Evolutionary conservation across 2,797 vertebrate species (phyloP).

Genomic region (Pseudomugil gertrudae): DNA sequence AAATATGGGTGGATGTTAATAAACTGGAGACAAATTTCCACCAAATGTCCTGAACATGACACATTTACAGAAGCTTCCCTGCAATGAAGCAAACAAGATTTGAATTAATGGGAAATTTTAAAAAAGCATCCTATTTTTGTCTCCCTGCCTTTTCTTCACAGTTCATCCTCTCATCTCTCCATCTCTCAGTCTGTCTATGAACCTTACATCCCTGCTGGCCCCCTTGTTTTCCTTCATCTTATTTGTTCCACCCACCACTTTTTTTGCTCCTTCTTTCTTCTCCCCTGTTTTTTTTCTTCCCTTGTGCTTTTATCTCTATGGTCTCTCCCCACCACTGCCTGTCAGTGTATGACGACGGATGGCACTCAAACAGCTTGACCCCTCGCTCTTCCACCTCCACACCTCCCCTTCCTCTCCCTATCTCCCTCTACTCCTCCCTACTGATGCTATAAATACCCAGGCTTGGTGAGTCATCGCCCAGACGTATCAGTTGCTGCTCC

Average conservation of each 20-base stretch:
- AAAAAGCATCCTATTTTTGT: constrained; percentile 51
- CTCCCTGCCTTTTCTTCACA: constrained; percentile 19
- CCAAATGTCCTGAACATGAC: background rate
- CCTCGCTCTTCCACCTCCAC: constrained; percentile 37
- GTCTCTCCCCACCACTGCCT: constrained; percentile 64
- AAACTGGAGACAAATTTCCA: constrained; percentile 11
- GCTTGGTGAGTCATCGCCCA: constrained; percentile 83
- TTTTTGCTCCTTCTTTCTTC: background rate
- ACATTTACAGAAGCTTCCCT: constrained; percentile 9
- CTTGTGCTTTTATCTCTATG: constrained; percentile 46
- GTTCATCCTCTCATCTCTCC: constrained; percentile 47
- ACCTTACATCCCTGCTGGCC: constrained; percentile 4
- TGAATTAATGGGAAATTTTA: constrained; percentile 21
- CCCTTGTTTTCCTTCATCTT: constrained; percentile 15
- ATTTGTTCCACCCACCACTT: constrained; percentile 14
- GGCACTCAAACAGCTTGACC: constrained; percentile 62
- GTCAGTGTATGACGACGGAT: constrained; percentile 53
- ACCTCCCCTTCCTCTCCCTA: constrained; percentile 36
- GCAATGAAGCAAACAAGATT: constrained; percentile 18
- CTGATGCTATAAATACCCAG: constrained; percentile 82
- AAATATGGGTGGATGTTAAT: constrained; percentile 5
- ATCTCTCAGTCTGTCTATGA: constrained; percentile 37
- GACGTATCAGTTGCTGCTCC: constrained; percentile 75
- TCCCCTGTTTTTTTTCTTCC: constrained; percentile 10
- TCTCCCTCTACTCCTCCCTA: constrained; percentile 41